Evolutionary conservation across 2,797 vertebrate species (phyloP), one percentile per base, ranked within the genome.

Genomic region (Zenarchopterus dispar): DNA sequence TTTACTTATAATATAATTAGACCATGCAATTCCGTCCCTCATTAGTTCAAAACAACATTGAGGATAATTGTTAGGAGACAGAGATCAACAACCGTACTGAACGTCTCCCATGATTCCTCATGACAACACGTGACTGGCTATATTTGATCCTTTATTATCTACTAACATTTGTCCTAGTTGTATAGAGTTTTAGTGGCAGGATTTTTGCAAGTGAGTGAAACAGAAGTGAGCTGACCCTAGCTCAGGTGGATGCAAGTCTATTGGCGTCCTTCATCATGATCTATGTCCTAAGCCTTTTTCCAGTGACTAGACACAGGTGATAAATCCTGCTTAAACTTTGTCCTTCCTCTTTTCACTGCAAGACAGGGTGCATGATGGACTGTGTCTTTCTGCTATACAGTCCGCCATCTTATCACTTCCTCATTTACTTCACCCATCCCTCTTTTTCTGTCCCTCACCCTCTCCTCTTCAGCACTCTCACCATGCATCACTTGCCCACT

Each of bases 251-350:
- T 42, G 67, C 48, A 9, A 45, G 79, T 78, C 84, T 82, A 82
- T 87, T 79, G 81, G 87, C 83, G 81, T 88, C 88, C 82, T 87
- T 87, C 73, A 78, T 85, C 70, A 85, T 91, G 87, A 91, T 89
- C 82, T 84, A 90, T 84, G 77, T 77, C 77, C 70, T 39, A 21
- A 77, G 78, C 73, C 78, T 84, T 82, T 84, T 86, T 83, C 83
- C 84, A 79, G 80, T 73, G 78, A 82, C 81, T 58, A 79, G 87
- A 84, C 88, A 88, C 75, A 57, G 81, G 63, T 42, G 19, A 89
- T 90, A 90, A 91, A 91, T 90, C 86, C 81, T 84, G 78, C 43
- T 91, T 90, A 88, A 87, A 89, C 78, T 85, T 85, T 86, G 90
- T 88, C 90, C 88, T 91, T 91, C 87, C 77, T 88, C 82, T 85